Conservation (phyloP, 92 coral and sea anemone species). For the Montipora capitata region DNA sequence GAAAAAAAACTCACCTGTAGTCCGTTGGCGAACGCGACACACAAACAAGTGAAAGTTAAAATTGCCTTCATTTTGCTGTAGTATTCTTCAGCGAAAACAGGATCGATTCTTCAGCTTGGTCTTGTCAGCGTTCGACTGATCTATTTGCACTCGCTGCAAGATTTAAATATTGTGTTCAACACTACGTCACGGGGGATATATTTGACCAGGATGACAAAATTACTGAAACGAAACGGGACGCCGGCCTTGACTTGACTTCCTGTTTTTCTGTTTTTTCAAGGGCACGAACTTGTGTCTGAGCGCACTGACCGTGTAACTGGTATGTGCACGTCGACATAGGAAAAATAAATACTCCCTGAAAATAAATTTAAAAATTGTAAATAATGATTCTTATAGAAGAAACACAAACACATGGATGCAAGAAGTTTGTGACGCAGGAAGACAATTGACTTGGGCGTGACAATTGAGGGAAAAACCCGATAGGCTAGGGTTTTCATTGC, state of each 20-base stretch:
- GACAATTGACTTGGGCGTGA: background rate
- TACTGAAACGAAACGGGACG: background rate
- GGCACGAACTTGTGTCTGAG: background rate
- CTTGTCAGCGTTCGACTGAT: background rate
- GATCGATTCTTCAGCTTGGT: background rate
- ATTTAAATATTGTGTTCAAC: slow-evolving; percentile 13
- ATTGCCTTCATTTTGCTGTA: slow-evolving; percentile 12
- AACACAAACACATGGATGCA: background rate
- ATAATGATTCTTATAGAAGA: background rate
- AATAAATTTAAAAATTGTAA: too few species aligned
- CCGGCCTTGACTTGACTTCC: slow-evolving; percentile 11
- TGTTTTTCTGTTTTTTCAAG: background rate
- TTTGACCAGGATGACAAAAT: background rate
- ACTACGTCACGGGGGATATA: slow-evolving; percentile 12
- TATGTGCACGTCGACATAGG: too few species aligned
- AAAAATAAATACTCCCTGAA: background rate
- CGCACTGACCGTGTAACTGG: too few species aligned
- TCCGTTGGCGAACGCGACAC: background rate
- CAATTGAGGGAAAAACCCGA: background rate
- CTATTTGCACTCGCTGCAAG: background rate
- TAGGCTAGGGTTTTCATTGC: background rate
- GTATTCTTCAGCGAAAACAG: background rate
- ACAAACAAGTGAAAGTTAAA: background rate
- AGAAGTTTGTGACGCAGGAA: background rate
- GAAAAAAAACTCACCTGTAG: slow-evolving; percentile 3